Base-by-base conservation (phyloP, 2,113 vertebrate species). In the Chrysemys picta region DNA sequence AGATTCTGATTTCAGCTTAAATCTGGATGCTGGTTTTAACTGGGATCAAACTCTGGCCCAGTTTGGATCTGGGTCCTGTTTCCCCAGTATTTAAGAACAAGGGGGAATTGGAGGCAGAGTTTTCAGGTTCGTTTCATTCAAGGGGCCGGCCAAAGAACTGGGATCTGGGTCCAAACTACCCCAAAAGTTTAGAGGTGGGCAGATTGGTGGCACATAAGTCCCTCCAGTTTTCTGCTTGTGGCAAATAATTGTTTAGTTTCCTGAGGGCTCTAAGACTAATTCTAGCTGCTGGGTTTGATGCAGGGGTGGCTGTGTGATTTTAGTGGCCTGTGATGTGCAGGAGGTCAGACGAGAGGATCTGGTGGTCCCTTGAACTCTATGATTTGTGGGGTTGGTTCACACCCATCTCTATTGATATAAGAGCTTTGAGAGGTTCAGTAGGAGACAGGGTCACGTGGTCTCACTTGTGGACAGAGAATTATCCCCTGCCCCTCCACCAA, bases 11-110 rank as follows among this genome's bases (percentile, higher is more conserved):
- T 49, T 79, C 6, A 84, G n/a, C 50, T 93, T 88, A 83, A 91
- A 49, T 69, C 14, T 54, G 57, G 53, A 75, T 82, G 42, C 2
- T 38, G 65, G 3, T 8, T 27, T 4, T 47, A 81, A 54, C 0
- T 0, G 80, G 59, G 54, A 59, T 12, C 38, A 65, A 13, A 3
- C 47, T 65, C 54, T 83, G 72, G 69, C 56, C 31, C 47, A 82
- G 7, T 49, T 4, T 6, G 29, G 22, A 89, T 2, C 0, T 69
- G 21, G 4, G 5, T 53, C 8, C 79, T 42, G 12, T 78, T 27
- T 47, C 24, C 42, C 19, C 42, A 47, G 10, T 4, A 27, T 45
- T 47, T 47, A 25, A 78, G 42, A 27, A 47, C 24, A 38, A n/a
- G 25, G 25, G 12, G 42, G 42, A 54, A 8, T 47, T 78, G 75